Base-by-base conservation (phyloP, 2,888 invertebrate species). In the Frankliniella intonsa region DNA sequence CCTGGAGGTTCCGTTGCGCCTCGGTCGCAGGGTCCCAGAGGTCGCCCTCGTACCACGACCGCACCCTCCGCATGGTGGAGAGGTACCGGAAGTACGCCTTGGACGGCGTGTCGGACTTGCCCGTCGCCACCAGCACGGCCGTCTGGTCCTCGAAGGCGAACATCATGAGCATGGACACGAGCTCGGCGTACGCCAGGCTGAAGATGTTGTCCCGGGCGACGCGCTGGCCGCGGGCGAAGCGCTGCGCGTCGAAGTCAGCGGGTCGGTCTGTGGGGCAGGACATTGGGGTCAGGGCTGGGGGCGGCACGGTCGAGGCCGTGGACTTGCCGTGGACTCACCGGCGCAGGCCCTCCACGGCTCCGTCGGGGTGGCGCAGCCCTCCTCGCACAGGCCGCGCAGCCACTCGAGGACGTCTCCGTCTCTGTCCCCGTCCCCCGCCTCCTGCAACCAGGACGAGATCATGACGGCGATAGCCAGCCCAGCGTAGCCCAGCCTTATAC, bases 21-120 rank as follows among this genome's bases (percentile, higher is more conserved):
- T 86, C 86, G 9, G 86, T 86, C 14, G 85, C 84, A 49, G 81
- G 81, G n/a, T 86, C 85, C 86, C 86, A 88, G 10, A 88, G 85
- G 84, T 88, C 86, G 10, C 86, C 86, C 82, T 85, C 86, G 84
- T 88, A 87, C 88, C 88, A 89, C n/a, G 84, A 84, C 10, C 85
- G 84, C 5, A 88, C 85, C 83, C 88, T 86, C 0, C 84, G 82
- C 49, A 86, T 83, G 5, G 89, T 89, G 14, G 85, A 83, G 10
- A 88, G 27, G 83, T 88, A 88, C 65, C 88, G 22, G 10, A 76
- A n/a, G 69, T 76, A 85, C 0, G 87, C 84, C 81, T 86, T 86
- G 27, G 82, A 81, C 12, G 87, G 86, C 25, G 85, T 86, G 81
- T 86, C 84, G 1, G 88, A 87, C 62, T 85, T 84, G 25, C 85